Conservation (phyloP, 2,797 vertebrate genomes). For the Hydrophis major region DNA sequence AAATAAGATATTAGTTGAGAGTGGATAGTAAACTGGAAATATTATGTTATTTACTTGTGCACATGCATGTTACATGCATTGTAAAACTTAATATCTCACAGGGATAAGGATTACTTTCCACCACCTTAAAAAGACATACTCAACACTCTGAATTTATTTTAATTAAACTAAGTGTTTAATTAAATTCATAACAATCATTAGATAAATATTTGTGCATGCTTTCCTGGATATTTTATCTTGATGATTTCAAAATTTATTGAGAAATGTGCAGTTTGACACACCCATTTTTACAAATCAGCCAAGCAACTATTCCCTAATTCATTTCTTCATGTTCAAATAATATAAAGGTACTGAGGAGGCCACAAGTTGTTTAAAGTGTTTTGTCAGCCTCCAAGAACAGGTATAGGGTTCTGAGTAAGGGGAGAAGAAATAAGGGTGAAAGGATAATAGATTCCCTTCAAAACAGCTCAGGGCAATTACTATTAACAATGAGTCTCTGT, state of each 20-base stretch:
- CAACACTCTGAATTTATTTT: neutral
- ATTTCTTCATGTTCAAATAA: conserved; percentile 18
- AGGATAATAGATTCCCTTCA: conserved; percentile 50
- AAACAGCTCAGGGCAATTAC: conserved; percentile 34
- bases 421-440: conserved; percentile 33
- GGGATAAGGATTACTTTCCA: neutral
- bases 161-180: too few species aligned
- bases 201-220: neutral
- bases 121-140: conserved; percentile 17
- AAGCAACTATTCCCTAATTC: conserved; percentile 22
- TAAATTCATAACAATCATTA: neutral
- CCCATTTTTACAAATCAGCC: conserved; percentile 31
- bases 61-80: conserved; percentile 13
- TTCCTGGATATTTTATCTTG: neutral
- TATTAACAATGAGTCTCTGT: conserved; percentile 49
- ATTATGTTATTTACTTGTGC: conserved; percentile 19
- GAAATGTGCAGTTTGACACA: conserved; percentile 38
- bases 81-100: conserved; percentile 19
- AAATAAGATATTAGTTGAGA: conserved; percentile 52
- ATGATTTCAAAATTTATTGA: neutral
- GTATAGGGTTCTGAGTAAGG: neutral
- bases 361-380: conserved; percentile 31
- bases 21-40: conserved; percentile 44
- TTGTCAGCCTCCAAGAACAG: conserved; percentile 31
- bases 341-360: neutral